phyloP scores from a whole-genome alignment of 2,113 vertebrate species.

The Podiceps cristatus region DNA sequence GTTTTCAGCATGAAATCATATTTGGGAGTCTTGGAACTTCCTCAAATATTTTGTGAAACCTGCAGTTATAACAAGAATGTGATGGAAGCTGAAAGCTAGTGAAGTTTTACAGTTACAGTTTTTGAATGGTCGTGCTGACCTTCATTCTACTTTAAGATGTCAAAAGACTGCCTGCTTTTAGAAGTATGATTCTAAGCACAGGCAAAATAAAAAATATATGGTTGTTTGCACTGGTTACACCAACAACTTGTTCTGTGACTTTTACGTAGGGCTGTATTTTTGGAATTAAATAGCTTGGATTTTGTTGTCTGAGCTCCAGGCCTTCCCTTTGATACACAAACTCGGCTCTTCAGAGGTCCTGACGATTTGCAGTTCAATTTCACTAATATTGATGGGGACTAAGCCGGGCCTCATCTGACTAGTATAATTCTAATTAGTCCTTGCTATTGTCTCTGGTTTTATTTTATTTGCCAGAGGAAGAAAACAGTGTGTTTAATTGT shows the following conservation, averaged over 20 bases:
- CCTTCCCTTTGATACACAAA: background rate
- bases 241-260: background rate
- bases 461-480: background rate
- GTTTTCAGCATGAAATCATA: background rate
- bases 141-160: background rate
- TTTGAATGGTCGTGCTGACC: background rate
- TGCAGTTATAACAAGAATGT: rapidly evolving
- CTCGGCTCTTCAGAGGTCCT: background rate
- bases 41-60: background rate
- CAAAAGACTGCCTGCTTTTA: background rate
- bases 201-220: background rate
- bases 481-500: background rate
- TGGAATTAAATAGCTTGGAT: background rate
- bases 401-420: background rate
- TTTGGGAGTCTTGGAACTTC: background rate
- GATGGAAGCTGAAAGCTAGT: background rate
- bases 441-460: background rate
- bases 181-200: background rate
- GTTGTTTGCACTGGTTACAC: background rate
- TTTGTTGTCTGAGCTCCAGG: background rate
- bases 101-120: background rate
- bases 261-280: background rate
- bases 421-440: background rate
- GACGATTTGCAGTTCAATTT: background rate
- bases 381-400: background rate